Evolutionary conservation across 2,888 invertebrate species (phyloP).

Genomic region (Diaperis boleti): DNA sequence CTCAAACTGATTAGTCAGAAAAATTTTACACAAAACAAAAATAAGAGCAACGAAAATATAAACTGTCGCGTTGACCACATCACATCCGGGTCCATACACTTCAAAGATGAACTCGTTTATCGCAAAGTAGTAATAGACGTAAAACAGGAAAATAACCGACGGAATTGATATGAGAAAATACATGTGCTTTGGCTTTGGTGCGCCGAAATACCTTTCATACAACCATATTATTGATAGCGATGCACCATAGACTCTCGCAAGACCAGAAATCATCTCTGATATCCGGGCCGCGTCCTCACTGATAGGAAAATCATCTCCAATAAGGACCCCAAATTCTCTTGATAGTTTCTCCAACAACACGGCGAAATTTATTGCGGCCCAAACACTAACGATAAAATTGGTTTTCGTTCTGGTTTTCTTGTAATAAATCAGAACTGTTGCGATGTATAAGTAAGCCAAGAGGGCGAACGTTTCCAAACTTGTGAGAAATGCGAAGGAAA

Average conservation of each 20-base stretch:
- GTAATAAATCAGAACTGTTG: constrained; percentile 15
- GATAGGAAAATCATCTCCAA: constrained; percentile 6
- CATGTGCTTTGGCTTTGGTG: constrained; percentile 3
- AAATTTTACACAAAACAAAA: constrained; percentile 26
- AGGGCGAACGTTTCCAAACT: constrained; percentile 33
- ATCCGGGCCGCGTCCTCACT: constrained; percentile 15
- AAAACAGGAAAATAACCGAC: constrained; percentile 9
- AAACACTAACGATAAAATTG: constrained; percentile 33
- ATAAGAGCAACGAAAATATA: constrained; percentile 29
- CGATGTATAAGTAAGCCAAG: constrained; percentile 28
- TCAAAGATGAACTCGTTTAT: constrained; percentile 32
- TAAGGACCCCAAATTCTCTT: constrained; percentile 6
- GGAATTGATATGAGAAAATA: constrained; percentile 29
- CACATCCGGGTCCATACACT: constrained; percentile 34
- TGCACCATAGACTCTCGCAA: constrained; percentile 34
- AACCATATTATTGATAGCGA: constrained; percentile 30
- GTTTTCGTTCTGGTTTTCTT: constrained; percentile 30
- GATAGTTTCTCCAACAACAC: constrained; percentile 28
- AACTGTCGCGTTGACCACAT: constrained; percentile 23
- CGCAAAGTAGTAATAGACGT: constrained; percentile 28
- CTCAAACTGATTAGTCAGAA: neutral
- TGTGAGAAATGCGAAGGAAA: constrained; percentile 32
- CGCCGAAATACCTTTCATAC: constrained; percentile 19
- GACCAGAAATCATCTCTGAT: constrained; percentile 23
- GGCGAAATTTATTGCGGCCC: constrained; percentile 32